A percentile compares a stretch with the other conserved stretches of the same genome.
phyloP scores from a whole-genome alignment of 2,113 vertebrate genomes.

The Pygoscelis antarcticus region DNA sequence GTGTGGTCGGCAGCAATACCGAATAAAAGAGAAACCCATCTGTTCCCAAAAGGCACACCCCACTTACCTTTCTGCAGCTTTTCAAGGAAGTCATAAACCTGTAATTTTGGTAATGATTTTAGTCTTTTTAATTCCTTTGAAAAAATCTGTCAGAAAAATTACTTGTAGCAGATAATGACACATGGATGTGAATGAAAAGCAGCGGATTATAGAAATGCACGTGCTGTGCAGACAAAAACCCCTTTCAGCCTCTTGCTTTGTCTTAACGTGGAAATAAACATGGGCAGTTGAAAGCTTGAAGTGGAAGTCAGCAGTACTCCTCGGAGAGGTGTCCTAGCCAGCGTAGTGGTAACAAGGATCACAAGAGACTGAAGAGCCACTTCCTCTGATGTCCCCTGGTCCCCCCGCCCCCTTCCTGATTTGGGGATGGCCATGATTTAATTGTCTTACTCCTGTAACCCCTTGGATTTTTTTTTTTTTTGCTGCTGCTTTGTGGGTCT shows the following conservation, averaged over 20 bases:
- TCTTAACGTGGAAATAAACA: fast-evolving
- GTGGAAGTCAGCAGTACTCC: not conserved
- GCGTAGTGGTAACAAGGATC: fast-evolving
- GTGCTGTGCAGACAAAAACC: not conserved
- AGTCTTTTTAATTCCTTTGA: not conserved
- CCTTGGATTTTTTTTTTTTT: not conserved
- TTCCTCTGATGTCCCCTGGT: not conserved
- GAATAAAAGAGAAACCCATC: not conserved
- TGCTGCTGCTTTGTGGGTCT: not conserved
- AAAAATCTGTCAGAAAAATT: not conserved
- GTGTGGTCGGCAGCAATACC: not conserved
- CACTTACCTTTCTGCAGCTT: not conserved
- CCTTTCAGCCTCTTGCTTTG: not conserved
- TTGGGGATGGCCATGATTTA: not conserved
- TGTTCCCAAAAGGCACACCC: not conserved
- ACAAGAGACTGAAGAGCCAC: not conserved
- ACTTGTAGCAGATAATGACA: not conserved
- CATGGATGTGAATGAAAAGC: not conserved
- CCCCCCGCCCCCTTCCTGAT: not conserved
- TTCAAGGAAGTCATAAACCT: not conserved
- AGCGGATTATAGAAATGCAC: not conserved
- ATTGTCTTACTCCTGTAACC: not conserved
- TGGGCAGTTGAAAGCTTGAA: not conserved
- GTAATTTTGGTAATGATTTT: not conserved
- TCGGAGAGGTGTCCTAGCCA: not conserved